Conservation (phyloP, 2,888 invertebrate species). For the Ecdyonurus torrentis region DNA sequence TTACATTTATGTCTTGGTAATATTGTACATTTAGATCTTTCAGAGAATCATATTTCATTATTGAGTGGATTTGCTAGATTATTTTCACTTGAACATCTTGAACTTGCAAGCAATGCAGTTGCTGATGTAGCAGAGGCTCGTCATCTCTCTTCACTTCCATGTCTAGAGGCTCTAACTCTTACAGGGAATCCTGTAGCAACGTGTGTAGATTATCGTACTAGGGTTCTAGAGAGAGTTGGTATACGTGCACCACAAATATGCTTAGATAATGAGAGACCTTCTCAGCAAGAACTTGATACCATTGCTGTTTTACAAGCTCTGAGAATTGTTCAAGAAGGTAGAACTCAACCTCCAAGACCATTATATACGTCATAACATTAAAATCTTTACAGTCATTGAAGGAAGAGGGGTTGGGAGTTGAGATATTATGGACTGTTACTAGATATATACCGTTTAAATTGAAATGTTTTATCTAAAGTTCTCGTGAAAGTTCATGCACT, state of each 20-base stretch:
- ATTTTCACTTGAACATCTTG: constrained; percentile 69
- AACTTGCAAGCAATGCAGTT: constrained; percentile 75
- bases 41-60: constrained; percentile 62
- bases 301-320: constrained; percentile 81
- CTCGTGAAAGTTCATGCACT: too few species aligned
- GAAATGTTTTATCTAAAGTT: too few species aligned
- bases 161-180: constrained; percentile 69
- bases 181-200: constrained; percentile 82
- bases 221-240: constrained; percentile 75
- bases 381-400: too few species aligned
- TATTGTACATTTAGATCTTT: constrained; percentile 65
- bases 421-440: too few species aligned
- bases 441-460: too few species aligned
- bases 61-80: constrained; percentile 61
- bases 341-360: constrained; percentile 22
- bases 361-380: too few species aligned
- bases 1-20: constrained; percentile 79
- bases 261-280: constrained; percentile 74
- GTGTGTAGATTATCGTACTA: constrained; percentile 74
- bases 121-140: constrained; percentile 64
- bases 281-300: constrained; percentile 78
- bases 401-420: too few species aligned
- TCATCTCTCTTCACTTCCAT: constrained; percentile 63
- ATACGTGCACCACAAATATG: constrained; percentile 66
- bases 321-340: constrained; percentile 54